A percentile compares a stretch with the other conserved stretches of the same genome.
These are phyloP conservation scores for Xyrichtys novacula DNA, from an alignment of 2,797 vertebrate species.

Conservation along the genomic window DNA sequence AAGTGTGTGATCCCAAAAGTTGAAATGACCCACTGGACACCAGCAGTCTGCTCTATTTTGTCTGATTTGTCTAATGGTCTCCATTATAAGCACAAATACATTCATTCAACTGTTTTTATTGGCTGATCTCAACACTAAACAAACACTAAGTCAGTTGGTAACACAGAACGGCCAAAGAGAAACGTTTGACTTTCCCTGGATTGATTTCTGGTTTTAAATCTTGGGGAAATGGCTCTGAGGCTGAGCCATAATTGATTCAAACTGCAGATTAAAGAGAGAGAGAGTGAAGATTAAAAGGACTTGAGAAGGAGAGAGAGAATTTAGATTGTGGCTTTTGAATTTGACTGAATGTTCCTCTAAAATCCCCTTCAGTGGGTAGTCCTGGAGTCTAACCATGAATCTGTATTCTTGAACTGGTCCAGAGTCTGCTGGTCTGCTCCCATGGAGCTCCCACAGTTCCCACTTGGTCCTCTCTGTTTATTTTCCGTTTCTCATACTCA, in stretches of 20 bases:
- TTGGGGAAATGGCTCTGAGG: background rate
- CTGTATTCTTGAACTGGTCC: conserved; percentile 30
- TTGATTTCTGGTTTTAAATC: background rate
- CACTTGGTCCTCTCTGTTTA: conserved; percentile 55
- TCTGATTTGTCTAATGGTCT: no score
- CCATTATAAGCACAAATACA: no score
- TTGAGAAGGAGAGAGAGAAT: background rate
- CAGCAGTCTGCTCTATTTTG: no score
- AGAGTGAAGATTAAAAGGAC: background rate
- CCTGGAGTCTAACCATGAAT: conserved; percentile 18
- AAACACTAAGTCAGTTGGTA: no score
- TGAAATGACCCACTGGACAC: no score
- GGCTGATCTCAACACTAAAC: no score
- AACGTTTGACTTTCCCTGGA: background rate
- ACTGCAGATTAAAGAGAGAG: background rate
- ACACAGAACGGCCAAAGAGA: background rate
- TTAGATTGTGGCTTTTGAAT: background rate
- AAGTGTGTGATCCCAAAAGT: no score
- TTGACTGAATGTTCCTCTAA: conserved; percentile 12
- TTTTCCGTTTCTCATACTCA: conserved; percentile 56
- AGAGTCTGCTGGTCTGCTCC: conserved; percentile 27
- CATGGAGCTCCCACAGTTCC: conserved; percentile 39
- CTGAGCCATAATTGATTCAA: conserved; percentile 5
- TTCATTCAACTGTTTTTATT: no score
- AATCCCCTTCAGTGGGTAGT: background rate